Evolutionary conservation across 2,888 invertebrate species (phyloP), one percentile per base, ranked within the genome.

Genomic region (Aphidoletes aphidimyza): DNA sequence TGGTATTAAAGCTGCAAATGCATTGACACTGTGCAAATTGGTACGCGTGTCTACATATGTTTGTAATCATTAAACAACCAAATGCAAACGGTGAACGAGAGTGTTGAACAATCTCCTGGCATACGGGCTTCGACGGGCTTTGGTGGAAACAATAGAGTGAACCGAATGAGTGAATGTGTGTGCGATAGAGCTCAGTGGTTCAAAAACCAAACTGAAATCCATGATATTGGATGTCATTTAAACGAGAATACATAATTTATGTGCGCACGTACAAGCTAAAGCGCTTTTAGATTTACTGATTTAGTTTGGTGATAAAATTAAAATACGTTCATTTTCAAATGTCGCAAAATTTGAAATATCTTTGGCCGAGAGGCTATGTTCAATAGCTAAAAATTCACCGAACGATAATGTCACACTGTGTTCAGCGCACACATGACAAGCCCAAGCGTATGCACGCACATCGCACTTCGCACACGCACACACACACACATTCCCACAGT

Each of bases 191-290:
- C n/a, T n/a, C 47, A 47, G 17, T 17, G 17, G 22, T 22, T 22
- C 22, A 54, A 54, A 54, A 54, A n/a, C 54, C n/a, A 54, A 54
- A 54, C 54, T 54, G 22, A 22, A n/a, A 8, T 54, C 36, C 3
- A 81, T 37, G 81, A 81, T 81, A 81, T 81, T 81, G 81, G 36
- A 37, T 81, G 81, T 37, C 81, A 81, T 81, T 22, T 81, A 81
- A 36, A n/a, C 37, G 37, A 81, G n/a, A 81, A 81, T 81, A 81
- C 36, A 81, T 81, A 37, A 81, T 81, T 81, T 81, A 81, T 81
- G 37, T 69, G 69, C 3, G 69, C 69, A 69, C 69, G 69, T 69
- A 30, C 3, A 5, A 30, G 81, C n/a, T 37, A 81, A 81, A 81
- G 36, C n/a, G 81, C 81, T 36, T 81, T 37, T 37, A 37, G 81